phyloP scores from a whole-genome alignment of 2,888 invertebrate genomes.

The Mermis nigrescens region DNA sequence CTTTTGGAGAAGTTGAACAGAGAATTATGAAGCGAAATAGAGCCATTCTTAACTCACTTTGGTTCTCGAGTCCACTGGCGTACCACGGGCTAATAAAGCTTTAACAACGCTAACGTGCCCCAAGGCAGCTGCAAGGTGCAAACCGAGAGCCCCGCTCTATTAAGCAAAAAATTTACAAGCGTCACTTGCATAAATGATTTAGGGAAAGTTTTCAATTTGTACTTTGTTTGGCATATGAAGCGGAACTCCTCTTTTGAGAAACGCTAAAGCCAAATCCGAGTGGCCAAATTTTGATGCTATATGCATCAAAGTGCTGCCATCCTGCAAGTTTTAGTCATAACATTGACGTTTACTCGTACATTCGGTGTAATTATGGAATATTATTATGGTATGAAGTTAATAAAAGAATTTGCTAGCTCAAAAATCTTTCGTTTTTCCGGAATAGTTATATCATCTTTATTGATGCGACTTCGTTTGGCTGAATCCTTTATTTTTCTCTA shows the following conservation, averaged over 20 bases:
- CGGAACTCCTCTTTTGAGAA: slow-evolving; percentile 94
- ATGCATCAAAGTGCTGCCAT: slow-evolving; percentile 94
- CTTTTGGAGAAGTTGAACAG: too few relatives aligned
- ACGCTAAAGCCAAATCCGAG: slow-evolving; percentile 91
- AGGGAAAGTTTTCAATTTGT: slow-evolving; percentile 2
- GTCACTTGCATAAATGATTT: neutral
- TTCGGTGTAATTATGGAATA: too few relatives aligned
- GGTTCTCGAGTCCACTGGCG: slow-evolving; percentile 81
- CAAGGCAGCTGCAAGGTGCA: slow-evolving; percentile 87
- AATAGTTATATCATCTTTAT: too few relatives aligned
- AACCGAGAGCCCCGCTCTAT: slow-evolving; percentile 77
- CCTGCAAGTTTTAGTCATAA: too few relatives aligned
- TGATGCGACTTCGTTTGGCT: too few relatives aligned
- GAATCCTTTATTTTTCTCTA: too few relatives aligned
- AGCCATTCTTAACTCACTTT: slow-evolving; percentile 64
- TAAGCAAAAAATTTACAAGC: slow-evolving; percentile 20
- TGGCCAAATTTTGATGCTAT: slow-evolving; percentile 91
- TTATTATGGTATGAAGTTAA: too few relatives aligned
- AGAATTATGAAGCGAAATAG: too few relatives aligned
- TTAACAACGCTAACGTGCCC: slow-evolving; percentile 94
- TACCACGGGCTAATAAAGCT: slow-evolving; percentile 80
- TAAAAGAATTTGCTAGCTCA: too few relatives aligned
- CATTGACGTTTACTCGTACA: too few relatives aligned
- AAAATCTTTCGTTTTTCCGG: too few relatives aligned
- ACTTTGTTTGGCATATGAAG: slow-evolving; percentile 93